These are phyloP conservation scores for Heliornis fulica DNA, from an alignment of 2,113 vertebrate genomes.

Conservation along the genomic window DNA sequence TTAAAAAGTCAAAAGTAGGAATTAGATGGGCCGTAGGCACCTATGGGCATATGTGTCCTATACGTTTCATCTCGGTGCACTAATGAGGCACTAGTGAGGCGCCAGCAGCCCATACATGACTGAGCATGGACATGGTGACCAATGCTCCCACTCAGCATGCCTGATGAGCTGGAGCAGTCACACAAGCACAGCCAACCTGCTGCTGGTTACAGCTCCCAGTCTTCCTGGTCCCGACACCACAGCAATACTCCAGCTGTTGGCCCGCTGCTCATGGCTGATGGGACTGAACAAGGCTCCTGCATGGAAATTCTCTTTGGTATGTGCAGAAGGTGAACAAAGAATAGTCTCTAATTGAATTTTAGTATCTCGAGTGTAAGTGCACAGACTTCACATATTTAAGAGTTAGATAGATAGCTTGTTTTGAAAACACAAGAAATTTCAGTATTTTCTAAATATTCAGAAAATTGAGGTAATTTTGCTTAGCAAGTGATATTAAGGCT, in stretches of 20 bases:
- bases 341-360: not conserved
- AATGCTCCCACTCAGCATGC: not conserved
- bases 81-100: fast-evolving
- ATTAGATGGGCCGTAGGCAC: not conserved
- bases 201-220: not conserved
- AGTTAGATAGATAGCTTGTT: not conserved
- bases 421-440: not conserved
- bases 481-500: not conserved
- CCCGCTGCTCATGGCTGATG: not conserved
- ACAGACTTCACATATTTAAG: not conserved
- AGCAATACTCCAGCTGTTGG: not conserved
- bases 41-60: not conserved
- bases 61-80: not conserved
- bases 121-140: not conserved
- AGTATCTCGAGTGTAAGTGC: not conserved
- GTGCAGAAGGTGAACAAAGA: not conserved
- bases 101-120: not conserved
- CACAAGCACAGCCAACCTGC: not conserved
- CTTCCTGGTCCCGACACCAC: not conserved
- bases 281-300: not conserved
- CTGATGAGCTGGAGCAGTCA: not conserved
- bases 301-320: not conserved
- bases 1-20: not conserved
- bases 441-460: not conserved
- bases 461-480: not conserved